Evolutionary conservation across 1,140 invertebrate species (phyloP).

Genomic region (Antheraea mylitta): DNA sequence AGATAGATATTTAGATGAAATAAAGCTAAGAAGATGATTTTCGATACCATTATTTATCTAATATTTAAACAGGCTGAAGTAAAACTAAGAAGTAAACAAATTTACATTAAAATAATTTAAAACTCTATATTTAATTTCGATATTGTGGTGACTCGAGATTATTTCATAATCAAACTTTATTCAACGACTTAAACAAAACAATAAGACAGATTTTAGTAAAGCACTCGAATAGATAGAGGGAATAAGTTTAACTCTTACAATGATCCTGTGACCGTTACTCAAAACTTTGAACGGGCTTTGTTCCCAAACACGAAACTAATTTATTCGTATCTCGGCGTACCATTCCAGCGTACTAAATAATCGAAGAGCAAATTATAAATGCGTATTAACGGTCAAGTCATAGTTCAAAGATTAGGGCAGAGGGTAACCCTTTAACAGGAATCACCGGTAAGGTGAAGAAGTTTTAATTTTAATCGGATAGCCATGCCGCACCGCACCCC

Average conservation of each 20-base stretch:
- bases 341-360: slow-evolving; percentile 67
- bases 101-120: too few species aligned
- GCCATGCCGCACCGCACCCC: neutral
- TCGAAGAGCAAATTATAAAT: slow-evolving; percentile 78
- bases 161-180: slow-evolving; percentile 20
- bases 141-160: neutral
- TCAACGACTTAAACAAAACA: slow-evolving; percentile 33
- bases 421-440: slow-evolving; percentile 68
- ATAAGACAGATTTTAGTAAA: slow-evolving; percentile 41
- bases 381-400: slow-evolving; percentile 78
- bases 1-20: too few species aligned
- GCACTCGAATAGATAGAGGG: slow-evolving; percentile 42
- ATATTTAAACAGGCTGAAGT: too few species aligned
- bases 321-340: slow-evolving; percentile 70
- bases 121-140: too few species aligned
- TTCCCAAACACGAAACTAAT: slow-evolving; percentile 76
- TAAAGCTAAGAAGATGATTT: too few species aligned
- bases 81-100: too few species aligned
- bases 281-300: slow-evolving; percentile 60
- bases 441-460: slow-evolving; percentile 64
- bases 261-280: slow-evolving; percentile 66
- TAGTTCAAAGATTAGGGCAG: slow-evolving; percentile 78
- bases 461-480: slow-evolving; percentile 68
- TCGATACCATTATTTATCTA: too few species aligned
- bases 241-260: slow-evolving; percentile 62